These are phyloP conservation scores for Stenolophus ochropezus DNA, from an alignment of 2,888 invertebrate genomes.

Conservation along the genomic window DNA sequence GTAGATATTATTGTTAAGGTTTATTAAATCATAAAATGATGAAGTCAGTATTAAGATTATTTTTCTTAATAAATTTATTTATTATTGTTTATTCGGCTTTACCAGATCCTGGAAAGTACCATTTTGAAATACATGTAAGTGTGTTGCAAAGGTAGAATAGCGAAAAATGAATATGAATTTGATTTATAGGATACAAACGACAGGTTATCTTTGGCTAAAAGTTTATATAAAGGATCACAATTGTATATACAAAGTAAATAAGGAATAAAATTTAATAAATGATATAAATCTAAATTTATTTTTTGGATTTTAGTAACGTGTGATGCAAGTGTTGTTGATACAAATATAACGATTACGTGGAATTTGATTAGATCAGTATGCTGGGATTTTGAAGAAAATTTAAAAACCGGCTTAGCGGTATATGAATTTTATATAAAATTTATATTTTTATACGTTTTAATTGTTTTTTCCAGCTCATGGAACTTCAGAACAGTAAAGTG, in stretches of 20 bases:
- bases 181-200: conserved; percentile 39
- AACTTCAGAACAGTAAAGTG: neutral
- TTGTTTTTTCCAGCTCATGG: conserved; percentile 32
- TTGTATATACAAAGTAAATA: conserved; percentile 81
- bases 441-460: neutral
- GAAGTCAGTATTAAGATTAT: conserved; percentile 40
- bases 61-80: conserved; percentile 64
- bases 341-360: conserved; percentile 74
- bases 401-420: conserved; percentile 68
- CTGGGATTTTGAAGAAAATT: conserved; percentile 73
- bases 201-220: conserved; percentile 71
- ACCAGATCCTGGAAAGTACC: conserved; percentile 82
- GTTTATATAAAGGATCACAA: conserved; percentile 82
- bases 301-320: conserved; percentile 72
- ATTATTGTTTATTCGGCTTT: conserved; percentile 69
- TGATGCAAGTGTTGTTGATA: conserved; percentile 69
- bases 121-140: conserved; percentile 77
- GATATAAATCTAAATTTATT: conserved; percentile 7
- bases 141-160: conserved; percentile 21
- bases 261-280: neutral
- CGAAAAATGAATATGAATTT: conserved; percentile 53
- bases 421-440: conserved; percentile 46
- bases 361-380: conserved; percentile 76
- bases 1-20: conserved; percentile 13
- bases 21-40: conserved; percentile 28